These are phyloP conservation scores for Sepiola atlantica DNA, from an alignment of 2,888 invertebrate species.

Conservation along the genomic window DNA sequence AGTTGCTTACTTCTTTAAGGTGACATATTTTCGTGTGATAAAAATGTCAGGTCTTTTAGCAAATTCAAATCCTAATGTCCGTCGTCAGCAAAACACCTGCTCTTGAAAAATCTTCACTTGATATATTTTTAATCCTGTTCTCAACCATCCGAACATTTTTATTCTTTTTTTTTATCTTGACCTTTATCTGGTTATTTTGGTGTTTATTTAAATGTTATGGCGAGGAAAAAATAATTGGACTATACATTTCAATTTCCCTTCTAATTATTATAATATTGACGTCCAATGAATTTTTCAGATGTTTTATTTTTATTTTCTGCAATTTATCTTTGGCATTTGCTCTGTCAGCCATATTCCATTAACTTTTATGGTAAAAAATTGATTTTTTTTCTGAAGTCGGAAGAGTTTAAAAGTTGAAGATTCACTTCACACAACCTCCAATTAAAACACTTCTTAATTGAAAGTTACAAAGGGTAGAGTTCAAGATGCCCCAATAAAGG, in stretches of 20 bases:
- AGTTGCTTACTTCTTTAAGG: too few species aligned
- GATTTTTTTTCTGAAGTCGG: not conserved
- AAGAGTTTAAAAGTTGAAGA: not conserved
- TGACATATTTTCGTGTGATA: not conserved
- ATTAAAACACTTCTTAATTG: not conserved
- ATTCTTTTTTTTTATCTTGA: not conserved
- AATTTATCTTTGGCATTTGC: not conserved
- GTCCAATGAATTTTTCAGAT: not conserved
- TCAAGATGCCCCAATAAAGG: not conserved
- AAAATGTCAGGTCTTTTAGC: not conserved
- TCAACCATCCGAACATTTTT: not conserved
- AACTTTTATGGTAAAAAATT: not conserved
- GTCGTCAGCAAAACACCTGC: not conserved
- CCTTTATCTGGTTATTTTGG: not conserved
- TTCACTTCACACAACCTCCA: not conserved
- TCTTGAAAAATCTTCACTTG: not conserved
- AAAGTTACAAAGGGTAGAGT: not conserved
- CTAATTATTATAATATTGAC: not conserved
- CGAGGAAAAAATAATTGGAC: not conserved
- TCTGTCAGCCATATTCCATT: not conserved
- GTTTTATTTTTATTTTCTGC: not conserved
- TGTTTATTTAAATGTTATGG: not conserved
- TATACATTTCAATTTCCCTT: not conserved
- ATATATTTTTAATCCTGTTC: not conserved
- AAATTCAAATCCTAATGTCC: not conserved